These are phyloP conservation scores for Struthidea cinerea DNA, from an alignment of 2,113 vertebrate genomes.

Conservation along the genomic window DNA sequence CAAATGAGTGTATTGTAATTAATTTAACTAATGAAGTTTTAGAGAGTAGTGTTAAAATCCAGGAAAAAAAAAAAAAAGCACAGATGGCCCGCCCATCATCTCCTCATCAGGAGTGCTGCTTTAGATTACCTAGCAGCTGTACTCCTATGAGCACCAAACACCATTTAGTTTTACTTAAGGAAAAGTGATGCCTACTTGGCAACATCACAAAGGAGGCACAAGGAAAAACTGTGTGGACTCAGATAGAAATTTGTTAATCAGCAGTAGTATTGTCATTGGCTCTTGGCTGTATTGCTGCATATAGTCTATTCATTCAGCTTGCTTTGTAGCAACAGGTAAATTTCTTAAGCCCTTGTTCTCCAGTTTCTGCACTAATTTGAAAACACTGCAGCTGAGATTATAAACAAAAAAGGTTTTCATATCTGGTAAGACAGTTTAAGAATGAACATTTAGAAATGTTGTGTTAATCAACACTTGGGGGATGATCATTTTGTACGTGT, in stretches of 20 bases:
- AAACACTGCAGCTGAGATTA: not conserved
- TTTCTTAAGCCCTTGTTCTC: not conserved
- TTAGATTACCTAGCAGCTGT: not conserved
- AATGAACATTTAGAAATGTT: not conserved
- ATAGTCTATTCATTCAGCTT: not conserved
- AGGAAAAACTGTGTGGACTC: not conserved
- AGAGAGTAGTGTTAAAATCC: not conserved
- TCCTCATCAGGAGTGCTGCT: not conserved
- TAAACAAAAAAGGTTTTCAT: not conserved
- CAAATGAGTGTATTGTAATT: not conserved
- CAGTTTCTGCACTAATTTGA: not conserved
- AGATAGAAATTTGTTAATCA: not conserved
- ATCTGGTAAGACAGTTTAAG: not conserved
- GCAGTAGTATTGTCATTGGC: not conserved
- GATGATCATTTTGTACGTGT: fast-evolving
- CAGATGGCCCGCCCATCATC: not conserved
- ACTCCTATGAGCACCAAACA: not conserved
- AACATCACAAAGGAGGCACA: not conserved
- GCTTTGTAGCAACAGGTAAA: not conserved
- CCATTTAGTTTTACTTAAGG: not conserved
- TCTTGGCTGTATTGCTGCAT: not conserved
- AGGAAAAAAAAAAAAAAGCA: not conserved
- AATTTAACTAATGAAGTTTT: not conserved
- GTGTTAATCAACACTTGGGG: not conserved
- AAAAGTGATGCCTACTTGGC: not conserved